Percentiles rank a stretch among this genome's conserved stretches.
These are phyloP conservation scores for Sylvilagus bachmani DNA, from an alignment of 2,113 vertebrate species.

Conservation along the genomic window DNA sequence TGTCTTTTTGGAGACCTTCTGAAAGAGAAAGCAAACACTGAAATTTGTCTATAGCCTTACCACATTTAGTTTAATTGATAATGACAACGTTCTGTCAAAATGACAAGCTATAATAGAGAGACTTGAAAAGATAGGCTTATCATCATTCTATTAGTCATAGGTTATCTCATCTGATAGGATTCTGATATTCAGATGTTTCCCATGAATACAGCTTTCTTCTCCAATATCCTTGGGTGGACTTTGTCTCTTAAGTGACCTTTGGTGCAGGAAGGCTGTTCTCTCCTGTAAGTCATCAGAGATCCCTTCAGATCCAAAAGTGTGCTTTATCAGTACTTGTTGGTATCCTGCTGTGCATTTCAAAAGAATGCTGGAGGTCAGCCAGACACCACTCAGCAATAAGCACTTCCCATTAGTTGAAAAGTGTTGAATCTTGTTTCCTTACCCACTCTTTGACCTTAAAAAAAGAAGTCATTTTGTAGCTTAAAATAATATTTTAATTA, in stretches of 20 bases:
- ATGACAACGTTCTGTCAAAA: conserved; percentile 42
- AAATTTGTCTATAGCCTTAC: conserved; percentile 33
- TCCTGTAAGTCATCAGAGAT: conserved; percentile 37
- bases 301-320: conserved; percentile 16
- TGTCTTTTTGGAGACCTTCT: conserved; percentile 16
- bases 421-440: conserved; percentile 55
- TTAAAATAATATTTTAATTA: conserved; percentile 54
- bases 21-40: conserved; percentile 11
- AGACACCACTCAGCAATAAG: conserved; percentile 43
- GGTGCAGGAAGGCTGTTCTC: neutral
- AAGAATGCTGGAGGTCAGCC: conserved; percentile 64
- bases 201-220: conserved; percentile 8
- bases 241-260: conserved; percentile 20
- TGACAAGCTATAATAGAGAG: conserved; percentile 28
- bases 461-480: conserved; percentile 46
- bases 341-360: conserved; percentile 35
- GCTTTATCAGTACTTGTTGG: conserved; percentile 56
- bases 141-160: neutral
- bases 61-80: conserved; percentile 37
- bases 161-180: conserved; percentile 28
- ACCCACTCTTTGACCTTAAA: conserved; percentile 53
- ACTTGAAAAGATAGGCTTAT: conserved; percentile 54
- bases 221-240: neutral
- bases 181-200: conserved; percentile 21
- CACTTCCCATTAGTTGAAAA: conserved; percentile 67